Conservation (phyloP, 2,797 vertebrate species). For the Capromys pilorides region DNA sequence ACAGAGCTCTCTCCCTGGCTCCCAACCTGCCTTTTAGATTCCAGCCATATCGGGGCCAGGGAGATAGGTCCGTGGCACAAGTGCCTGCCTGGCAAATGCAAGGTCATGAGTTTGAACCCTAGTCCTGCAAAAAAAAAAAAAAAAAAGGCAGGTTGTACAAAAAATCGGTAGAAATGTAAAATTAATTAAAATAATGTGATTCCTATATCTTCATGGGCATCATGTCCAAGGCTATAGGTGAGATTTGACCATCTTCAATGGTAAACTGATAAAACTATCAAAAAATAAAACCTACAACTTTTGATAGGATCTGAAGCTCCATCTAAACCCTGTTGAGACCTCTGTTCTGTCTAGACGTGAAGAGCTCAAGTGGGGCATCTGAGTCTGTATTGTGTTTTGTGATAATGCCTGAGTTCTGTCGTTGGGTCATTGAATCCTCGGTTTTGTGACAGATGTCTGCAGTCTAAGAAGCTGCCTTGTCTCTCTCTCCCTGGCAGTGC, state of each 20-base stretch:
- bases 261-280: neutral
- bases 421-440: constrained; percentile 15
- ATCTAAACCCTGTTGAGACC: neutral
- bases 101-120: no score
- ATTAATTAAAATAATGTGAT: constrained; percentile 33
- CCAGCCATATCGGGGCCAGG: no score
- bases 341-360: neutral
- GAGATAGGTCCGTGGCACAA: no score
- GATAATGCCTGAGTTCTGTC: constrained; percentile 2
- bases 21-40: no score
- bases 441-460: constrained; percentile 53
- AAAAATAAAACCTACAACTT: neutral
- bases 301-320: neutral
- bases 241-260: neutral
- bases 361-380: neutral
- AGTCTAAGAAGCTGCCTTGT: constrained; percentile 53
- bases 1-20: no score
- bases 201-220: constrained; percentile 23
- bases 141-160: no score
- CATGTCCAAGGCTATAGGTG: neutral
- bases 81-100: no score
- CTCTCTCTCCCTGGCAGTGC: constrained; percentile 53
- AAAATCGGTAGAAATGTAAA: no score
- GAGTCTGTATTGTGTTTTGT: neutral
- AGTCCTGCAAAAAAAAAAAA: no score